Evolutionary conservation across 92 coral and sea anemone genomes (phyloP), one percentile per base, ranked within the genome.

Genomic region (Actinernus sp.): DNA sequence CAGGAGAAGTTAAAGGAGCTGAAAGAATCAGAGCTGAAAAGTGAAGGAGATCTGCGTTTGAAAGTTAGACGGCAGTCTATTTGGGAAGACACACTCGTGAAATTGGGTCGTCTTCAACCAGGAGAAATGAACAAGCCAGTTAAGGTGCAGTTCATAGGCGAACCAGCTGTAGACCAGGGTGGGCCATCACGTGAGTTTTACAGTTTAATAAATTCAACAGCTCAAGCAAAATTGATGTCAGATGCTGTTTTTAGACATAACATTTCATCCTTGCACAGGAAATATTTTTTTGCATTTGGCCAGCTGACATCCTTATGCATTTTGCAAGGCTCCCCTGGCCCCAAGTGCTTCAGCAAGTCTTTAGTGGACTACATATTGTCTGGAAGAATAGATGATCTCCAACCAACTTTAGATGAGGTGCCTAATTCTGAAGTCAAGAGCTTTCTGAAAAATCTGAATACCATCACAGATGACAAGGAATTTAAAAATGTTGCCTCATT

Each of bases 401-500:
- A 51, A 20, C 86, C 86, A 70, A 18, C 63, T 26, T 14, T 71
- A 11, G 87, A 62, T 0, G 74, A 80, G 23, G 55, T 80, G 5
- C 87, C 71, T 63, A 56, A 63, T 54, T 13, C 26, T 73, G 76
- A 63, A 58, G 69, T 63, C 2, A 73, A 73, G 54, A 26, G 46
- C 21, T 62, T 54, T 41, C 88, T 81, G 9, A 49, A 63, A 49
- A 34, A 4, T 30, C 61, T 81, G 40, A 38, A 12, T 19, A 17
- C 44, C 18, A 47, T 81, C 27, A 81, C 88, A 28, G 74, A 81
- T 71, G 68, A 47, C 8, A 49, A 63, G 49, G 73, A 23, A 58
- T 81, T 81, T 48, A 72, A 81, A 49, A 48, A 63, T 17, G 49
- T 62, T 37, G 81, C 87, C 29, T 41, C 81, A 18, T 72, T 72